A percentile compares a stretch with the other conserved stretches of the same genome.
Evolutionary conservation across 2,113 vertebrate species (phyloP).

Genomic region (Meleagris gallopavo): DNA sequence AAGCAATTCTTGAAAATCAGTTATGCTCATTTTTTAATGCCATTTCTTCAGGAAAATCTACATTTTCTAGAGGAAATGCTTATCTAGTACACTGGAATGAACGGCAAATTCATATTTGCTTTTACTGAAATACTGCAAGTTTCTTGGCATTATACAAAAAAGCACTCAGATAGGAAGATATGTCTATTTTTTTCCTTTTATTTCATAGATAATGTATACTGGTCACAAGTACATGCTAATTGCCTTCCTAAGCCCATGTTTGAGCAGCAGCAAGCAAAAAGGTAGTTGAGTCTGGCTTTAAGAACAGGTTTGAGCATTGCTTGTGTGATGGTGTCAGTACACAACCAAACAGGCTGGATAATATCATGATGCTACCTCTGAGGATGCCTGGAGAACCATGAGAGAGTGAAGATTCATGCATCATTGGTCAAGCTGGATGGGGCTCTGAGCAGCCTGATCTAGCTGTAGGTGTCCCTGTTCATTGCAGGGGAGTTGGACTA

Average conservation of each 20-base stretch:
- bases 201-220: not conserved
- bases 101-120: not conserved
- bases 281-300: not conserved
- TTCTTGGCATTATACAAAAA: not conserved
- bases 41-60: not conserved
- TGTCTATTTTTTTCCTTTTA: not conserved
- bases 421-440: no score
- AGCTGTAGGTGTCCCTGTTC: no score
- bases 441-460: no score
- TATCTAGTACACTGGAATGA: not conserved
- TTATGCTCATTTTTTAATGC: not conserved
- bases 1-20: not conserved
- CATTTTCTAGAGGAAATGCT: not conserved
- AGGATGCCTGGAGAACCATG: not conserved
- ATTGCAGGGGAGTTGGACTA: no score
- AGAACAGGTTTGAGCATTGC: not conserved
- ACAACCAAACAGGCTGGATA: not conserved
- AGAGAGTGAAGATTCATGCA: not conserved
- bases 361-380: not conserved
- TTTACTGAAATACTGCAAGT: not conserved
- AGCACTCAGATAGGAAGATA: not conserved
- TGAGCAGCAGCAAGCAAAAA: fast-evolving
- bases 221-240: not conserved
- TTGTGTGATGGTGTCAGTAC: not conserved
- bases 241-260: not conserved